Evolutionary conservation across 2,888 invertebrate species (phyloP).

Genomic region (Aleiodes testaceus): DNA sequence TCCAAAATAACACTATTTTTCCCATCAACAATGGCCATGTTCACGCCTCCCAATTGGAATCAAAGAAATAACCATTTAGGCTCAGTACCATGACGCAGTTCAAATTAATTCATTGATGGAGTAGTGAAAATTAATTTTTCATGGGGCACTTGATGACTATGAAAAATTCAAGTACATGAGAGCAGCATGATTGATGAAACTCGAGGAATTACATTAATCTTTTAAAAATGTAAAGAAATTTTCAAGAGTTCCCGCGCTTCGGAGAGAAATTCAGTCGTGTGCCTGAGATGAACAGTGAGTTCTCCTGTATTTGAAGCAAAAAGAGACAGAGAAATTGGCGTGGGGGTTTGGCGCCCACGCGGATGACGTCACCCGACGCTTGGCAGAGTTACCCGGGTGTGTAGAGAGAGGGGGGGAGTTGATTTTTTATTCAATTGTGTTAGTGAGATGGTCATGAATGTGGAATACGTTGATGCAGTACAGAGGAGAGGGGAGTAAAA

Average conservation of each 20-base stretch:
- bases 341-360: conserved; percentile 70
- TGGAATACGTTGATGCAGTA: conserved; percentile 16
- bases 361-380: conserved; percentile 68
- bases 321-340: conserved; percentile 55
- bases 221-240: conserved; percentile 10
- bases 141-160: conserved; percentile 3
- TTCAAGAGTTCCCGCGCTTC: conserved; percentile 12
- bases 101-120: conserved; percentile 19
- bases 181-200: neutral
- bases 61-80: neutral
- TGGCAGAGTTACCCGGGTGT: conserved; percentile 58
- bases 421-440: conserved; percentile 5
- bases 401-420: neutral
- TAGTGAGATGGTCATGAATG: conserved; percentile 22
- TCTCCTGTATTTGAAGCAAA: conserved; percentile 14
- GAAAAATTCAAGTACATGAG: conserved; percentile 1
- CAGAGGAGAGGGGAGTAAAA: conserved; percentile 29
- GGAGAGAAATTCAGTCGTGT: conserved; percentile 34
- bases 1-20: neutral
- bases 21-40: no score
- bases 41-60: neutral
- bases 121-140: conserved; percentile 3
- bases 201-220: neutral
- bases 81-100: conserved; percentile 2
- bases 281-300: conserved; percentile 24